Base-by-base conservation (phyloP, 2,888 invertebrate genomes). In the Sphaerophoria rueppellii region DNA sequence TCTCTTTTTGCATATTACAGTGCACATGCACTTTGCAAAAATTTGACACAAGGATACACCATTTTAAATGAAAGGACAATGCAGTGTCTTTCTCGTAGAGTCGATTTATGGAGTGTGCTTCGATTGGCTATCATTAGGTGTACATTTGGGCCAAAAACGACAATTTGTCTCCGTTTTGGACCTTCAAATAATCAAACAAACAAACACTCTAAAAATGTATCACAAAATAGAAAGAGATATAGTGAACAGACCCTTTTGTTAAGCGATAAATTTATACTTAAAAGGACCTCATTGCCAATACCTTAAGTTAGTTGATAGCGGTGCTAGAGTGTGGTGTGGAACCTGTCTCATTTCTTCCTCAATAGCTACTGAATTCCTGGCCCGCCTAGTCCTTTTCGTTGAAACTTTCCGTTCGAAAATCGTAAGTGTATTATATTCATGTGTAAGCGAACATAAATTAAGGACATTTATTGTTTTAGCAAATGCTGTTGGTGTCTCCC, bases 391-490 rank as follows among this genome's bases (percentile, higher is more conserved):
- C 70, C 76, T 77, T 75, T 82, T 76, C 63, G 16, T 11, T 60
- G 35, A 81, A 85, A 77, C 81, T 85, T 86, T 82, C 82, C 82
- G 74, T 86, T 67, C 67, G 74, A 82, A 86, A 85, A 86, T 82
- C 74, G 86, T 86, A 86, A 86, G 82, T 86, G 74, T 86, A 82
- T 82, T 86, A 82, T 78, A 86, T 82, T 86, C 86, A 82, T 86
- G 82, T 85, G 83, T 86, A 87, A 86, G 81, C 85, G 86, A 63
- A 82, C 87, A 88, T 89, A 89, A 89, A 89, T 89, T 88, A 88
- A 88, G 88, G 87, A 88, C 87, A 88, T 87, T 89, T 89, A 89
- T 88, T 89, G 86, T 87, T 86, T 86, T 77, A 87, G 85, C 81
- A 85, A 85, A 85, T 85, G 85, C 81, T 85, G 72, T 81, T 69